Evolutionary conservation across 2,113 vertebrate genomes (phyloP), one percentile per base, ranked within the genome.

Genomic region (Pseudopipra pipra): DNA sequence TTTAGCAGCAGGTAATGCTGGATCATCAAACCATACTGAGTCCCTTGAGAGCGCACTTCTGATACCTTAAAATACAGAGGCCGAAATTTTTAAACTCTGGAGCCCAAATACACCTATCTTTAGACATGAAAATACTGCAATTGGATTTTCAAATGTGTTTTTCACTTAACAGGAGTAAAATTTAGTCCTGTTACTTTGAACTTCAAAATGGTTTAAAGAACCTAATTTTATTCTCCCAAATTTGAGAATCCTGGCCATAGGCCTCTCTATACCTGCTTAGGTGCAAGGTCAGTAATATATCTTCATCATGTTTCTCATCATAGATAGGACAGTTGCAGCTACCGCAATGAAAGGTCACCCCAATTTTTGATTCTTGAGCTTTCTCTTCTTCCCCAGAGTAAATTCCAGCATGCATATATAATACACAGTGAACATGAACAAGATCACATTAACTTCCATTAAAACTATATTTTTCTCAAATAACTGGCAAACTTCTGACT

Each of bases 311-410:
- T 76, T 89, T 91, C 81, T 75, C 59, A 72, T 51, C 46, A 79
- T 2, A 43, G 25, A 87, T 37, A 80, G 35, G 62, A 93, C 81
- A 95, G 85, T 66, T 93, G 91, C 54, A 91, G 44, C n/a, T 89
- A 82, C 44, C 41, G 46, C 47, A 93, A 87, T 85, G 94, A 89
- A 91, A 95, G 41, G 61, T 91, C 77, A 95, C 8, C 31, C 25
- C 37, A 59, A 5, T 75, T 67, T 51, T 70, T 25, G 24, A 47
- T 61, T 95, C 37, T 47, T 54, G 47, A 92, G 39, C 33, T 33
- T 73, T 46, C n/a, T 90, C 43, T 72, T 63, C 37, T 71, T 77
- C 20, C 15, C 15, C 46, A 85, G 66, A 76, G 31, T 70, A 79
- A 93, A 73, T 80, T 87, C 37, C 51, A 76, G n/a, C 3, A 11